phyloP scores from a whole-genome alignment of 1,140 invertebrate species.

The Diorhabda elongata region DNA sequence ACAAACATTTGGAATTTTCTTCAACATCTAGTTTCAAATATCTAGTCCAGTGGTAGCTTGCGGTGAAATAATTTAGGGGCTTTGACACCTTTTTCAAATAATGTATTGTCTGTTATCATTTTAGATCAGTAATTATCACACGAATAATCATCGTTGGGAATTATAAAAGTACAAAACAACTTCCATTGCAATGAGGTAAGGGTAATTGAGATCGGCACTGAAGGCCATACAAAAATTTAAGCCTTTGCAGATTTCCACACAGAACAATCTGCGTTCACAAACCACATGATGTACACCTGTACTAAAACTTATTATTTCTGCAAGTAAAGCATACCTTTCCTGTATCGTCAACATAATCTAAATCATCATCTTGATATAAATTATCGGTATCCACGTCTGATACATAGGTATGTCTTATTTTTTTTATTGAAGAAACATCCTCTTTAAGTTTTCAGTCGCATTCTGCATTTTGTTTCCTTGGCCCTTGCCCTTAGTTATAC shows the following conservation, averaged over 20 bases:
- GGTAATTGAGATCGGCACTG: constrained; percentile 17
- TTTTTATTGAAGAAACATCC: constrained; percentile 9
- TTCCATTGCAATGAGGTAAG: constrained; percentile 15
- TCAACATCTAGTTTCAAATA: no score
- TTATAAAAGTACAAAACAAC: constrained; percentile 12
- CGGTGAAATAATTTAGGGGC: no score
- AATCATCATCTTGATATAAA: constrained; percentile 34
- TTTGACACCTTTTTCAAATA: no score
- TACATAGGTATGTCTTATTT: constrained; percentile 19
- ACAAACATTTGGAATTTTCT: no score
- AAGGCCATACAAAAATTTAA: not conserved
- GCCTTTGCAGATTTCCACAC: constrained; percentile 30
- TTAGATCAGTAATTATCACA: not conserved
- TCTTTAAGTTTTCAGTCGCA: constrained; percentile 9
- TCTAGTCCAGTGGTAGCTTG: no score
- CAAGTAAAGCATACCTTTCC: constrained; percentile 34
- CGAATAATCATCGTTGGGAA: constrained; percentile 7
- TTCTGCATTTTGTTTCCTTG: constrained; percentile 18
- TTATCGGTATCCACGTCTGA: constrained; percentile 31
- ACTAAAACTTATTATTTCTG: constrained; percentile 39
- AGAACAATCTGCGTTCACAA: constrained; percentile 37
- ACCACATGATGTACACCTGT: constrained; percentile 35
- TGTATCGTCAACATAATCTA: constrained; percentile 32
- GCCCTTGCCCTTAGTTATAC: constrained; percentile 4
- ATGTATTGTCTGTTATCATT: not conserved